A percentile compares a stretch with the other conserved stretches of the same genome.
phyloP scores from a whole-genome alignment of 2,797 vertebrate species.

The Morus bassanus region DNA sequence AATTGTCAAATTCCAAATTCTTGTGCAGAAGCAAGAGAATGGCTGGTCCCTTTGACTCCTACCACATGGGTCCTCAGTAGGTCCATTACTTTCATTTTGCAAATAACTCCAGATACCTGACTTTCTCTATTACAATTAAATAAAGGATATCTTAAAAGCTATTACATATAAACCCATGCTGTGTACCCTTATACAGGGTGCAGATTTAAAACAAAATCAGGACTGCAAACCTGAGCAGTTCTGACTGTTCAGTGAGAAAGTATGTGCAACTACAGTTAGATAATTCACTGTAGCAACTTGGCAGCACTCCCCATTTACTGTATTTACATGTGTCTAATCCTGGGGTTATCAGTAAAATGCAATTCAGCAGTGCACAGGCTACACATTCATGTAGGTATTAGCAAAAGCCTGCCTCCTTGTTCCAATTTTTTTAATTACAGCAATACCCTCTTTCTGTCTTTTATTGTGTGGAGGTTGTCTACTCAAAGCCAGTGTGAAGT shows the following conservation, averaged over 20 bases:
- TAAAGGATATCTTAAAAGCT: neutral
- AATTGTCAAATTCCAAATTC: neutral
- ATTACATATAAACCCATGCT: neutral
- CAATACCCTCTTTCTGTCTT: neutral
- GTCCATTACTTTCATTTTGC: neutral
- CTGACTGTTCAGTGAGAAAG: neutral
- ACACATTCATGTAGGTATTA: neutral
- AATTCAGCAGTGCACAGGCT: neutral
- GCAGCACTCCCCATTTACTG: neutral
- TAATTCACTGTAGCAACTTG: neutral
- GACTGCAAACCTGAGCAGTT: neutral
- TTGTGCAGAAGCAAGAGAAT: neutral
- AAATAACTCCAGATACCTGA: neutral
- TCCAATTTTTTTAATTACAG: neutral
- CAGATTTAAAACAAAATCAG: neutral
- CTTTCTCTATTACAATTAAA: neutral
- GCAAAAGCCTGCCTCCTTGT: neutral
- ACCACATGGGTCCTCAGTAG: accelerated
- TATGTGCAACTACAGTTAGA: neutral
- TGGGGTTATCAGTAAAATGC: neutral
- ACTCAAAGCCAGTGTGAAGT: too few relatives aligned
- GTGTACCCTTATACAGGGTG: neutral
- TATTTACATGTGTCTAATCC: neutral
- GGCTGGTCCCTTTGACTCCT: neutral
- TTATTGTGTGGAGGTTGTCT: neutral